Evolutionary conservation across 2,797 vertebrate genomes (phyloP), one percentile per base, ranked within the genome.

Genomic region (Euphonia xanthogaster): DNA sequence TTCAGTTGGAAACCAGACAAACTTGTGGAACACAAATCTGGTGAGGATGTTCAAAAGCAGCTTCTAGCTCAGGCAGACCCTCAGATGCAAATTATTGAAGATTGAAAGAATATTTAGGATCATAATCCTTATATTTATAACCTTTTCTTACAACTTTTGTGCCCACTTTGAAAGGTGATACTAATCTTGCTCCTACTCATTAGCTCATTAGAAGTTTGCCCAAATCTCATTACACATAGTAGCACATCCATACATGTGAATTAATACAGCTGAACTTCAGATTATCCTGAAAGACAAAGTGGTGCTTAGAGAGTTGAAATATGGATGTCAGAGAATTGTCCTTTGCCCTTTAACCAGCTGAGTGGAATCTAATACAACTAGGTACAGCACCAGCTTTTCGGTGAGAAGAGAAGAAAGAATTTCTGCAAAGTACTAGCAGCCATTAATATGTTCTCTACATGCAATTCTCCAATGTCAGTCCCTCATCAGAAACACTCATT

Each of bases 331-430:
- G 24, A 77, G 27, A 47, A 25, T n/a, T 67, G 54, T 71, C 10
- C 2, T 72, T 51, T 50, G n/a, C 5, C 25, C 14, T 50, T 75
- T 78, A 39, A 39, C 12, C 67, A 60, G 3, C 20, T 30, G 17
- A 24, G 17, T 57, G 33, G 31, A 15, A 40, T 28, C 12, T 31
- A 70, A 6, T 4, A 48, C 33, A 71, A 31, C 20, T n/a, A 28
- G 8, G 58, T 0, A 0, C 47, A 74, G 17, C 13, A 71, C 4
- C 30, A 84, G 14, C 3, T 65, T 63, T 53, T 31, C 1, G 0
- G n/a, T 25, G 25, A 44, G 60, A 44, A 24, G 39, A 40, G 14
- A 40, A 45, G 18, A 51, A 53, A 42, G 20, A 19, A 6, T 7
- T 62, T 62, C 58, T 77, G 21, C 48, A 44, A 63, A 42, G 37